Evolutionary conservation across 2,113 vertebrate genomes (phyloP).

Genomic region (Chlorodrepanis virens): DNA sequence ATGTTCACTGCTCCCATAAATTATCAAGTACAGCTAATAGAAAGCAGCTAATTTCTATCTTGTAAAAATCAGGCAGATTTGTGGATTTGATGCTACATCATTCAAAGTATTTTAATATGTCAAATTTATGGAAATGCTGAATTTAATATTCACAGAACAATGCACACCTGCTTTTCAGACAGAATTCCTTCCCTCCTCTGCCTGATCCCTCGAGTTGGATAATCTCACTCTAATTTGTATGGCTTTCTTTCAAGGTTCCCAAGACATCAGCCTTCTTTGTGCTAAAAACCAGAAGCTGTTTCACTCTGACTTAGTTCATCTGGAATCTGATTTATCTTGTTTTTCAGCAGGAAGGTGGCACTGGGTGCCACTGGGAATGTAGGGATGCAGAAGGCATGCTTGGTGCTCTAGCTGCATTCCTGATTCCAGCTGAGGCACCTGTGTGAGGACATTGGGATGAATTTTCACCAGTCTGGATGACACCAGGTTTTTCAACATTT

Average conservation of each 20-base stretch:
- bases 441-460: not conserved
- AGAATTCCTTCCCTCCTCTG: not conserved
- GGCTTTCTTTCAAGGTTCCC: not conserved
- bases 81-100: not conserved
- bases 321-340: not conserved
- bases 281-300: not conserved
- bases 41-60: not conserved
- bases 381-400: not conserved
- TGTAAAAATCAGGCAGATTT: not conserved
- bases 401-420: fast-evolving
- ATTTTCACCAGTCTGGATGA: not conserved
- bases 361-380: not conserved
- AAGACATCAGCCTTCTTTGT: fast-evolving
- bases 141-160: slow-evolving; percentile 20
- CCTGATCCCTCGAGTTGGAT: not conserved
- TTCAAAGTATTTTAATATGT: slow-evolving; percentile 8
- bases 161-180: slow-evolving; percentile 1
- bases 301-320: not conserved
- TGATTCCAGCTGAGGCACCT: not conserved
- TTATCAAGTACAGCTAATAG: not conserved
- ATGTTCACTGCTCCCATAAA: not conserved
- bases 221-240: not conserved
- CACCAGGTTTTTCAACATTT: not conserved
- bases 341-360: not conserved
- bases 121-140: slow-evolving; percentile 15